Conservation (phyloP, 2,113 vertebrate genomes). For the Buteo buteo region DNA sequence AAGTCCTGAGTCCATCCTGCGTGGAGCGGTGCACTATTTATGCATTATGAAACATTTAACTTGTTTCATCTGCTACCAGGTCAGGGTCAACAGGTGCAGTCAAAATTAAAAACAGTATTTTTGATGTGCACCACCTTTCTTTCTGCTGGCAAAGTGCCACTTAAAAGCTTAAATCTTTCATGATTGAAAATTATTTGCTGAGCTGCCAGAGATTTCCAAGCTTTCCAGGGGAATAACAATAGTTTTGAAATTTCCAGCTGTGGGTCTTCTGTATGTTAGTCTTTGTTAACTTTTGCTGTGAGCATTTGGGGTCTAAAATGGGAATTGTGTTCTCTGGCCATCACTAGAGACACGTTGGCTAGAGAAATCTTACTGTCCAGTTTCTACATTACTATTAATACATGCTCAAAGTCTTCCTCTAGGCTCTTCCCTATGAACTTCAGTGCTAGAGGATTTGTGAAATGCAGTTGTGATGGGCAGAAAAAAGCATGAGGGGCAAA, state of each 20-base stretch:
- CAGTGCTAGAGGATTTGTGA: neutral
- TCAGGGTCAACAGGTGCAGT: neutral
- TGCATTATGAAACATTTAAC: rapidly evolving
- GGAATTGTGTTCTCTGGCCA: neutral
- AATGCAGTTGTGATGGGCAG: neutral
- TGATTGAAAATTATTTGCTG: neutral
- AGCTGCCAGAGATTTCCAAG: neutral
- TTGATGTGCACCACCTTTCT: neutral
- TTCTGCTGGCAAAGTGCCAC: neutral
- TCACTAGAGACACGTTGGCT: neutral
- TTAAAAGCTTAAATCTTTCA: neutral
- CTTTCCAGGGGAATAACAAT: neutral
- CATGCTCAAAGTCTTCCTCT: neutral
- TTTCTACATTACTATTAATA: neutral
- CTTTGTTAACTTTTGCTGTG: neutral
- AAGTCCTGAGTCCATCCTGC: neutral
- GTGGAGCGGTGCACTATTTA: neutral
- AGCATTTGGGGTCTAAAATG: neutral
- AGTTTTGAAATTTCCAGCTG: neutral
- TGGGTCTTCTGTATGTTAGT: neutral
- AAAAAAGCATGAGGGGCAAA: rapidly evolving
- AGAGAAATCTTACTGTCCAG: neutral
- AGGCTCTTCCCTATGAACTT: neutral
- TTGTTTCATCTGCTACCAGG: neutral
- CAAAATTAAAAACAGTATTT: neutral